Percentiles rank a stretch among this genome's conserved stretches.
These are phyloP conservation scores for Odontomachus brunneus DNA, from an alignment of 1,140 invertebrate species.

Conservation along the genomic window DNA sequence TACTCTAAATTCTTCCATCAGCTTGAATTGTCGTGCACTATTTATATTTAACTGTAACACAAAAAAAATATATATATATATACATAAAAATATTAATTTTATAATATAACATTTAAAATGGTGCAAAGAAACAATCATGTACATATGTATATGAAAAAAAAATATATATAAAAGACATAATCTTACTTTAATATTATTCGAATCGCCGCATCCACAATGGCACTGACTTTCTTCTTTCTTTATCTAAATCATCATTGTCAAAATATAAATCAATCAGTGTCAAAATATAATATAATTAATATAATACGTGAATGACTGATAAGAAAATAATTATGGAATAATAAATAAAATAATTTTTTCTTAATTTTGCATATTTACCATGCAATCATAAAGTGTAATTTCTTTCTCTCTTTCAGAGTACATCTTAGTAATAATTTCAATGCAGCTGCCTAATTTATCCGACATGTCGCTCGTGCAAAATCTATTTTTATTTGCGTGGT, in stretches of 20 bases:
- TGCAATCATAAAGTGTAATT: conserved; percentile 62
- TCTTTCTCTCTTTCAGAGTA: conserved; percentile 71
- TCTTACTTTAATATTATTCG: conserved; percentile 62
- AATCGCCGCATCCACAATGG: conserved; percentile 42
- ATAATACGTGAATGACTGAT: background rate
- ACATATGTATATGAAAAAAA: background rate
- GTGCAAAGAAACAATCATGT: background rate
- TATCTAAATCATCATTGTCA: no score
- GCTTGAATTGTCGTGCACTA: conserved; percentile 75
- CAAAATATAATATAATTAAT: background rate
- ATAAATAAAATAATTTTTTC: conserved; percentile 30
- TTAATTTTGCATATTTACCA: conserved; percentile 45
- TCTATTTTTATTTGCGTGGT: conserved; percentile 6
- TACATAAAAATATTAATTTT: background rate
- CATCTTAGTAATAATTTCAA: conserved; percentile 72
- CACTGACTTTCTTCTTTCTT: conserved; percentile 40
- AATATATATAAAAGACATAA: conserved; percentile 26
- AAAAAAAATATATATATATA: no score
- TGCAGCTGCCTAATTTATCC: conserved; percentile 67
- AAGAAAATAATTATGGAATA: background rate
- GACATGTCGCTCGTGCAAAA: conserved; percentile 56
- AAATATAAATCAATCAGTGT: no score
- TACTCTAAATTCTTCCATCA: conserved; percentile 83
- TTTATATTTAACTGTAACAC: conserved; percentile 51
- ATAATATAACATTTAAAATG: background rate